Conservation (phyloP, 2,797 vertebrate genomes). For the Falco biarmicus region DNA sequence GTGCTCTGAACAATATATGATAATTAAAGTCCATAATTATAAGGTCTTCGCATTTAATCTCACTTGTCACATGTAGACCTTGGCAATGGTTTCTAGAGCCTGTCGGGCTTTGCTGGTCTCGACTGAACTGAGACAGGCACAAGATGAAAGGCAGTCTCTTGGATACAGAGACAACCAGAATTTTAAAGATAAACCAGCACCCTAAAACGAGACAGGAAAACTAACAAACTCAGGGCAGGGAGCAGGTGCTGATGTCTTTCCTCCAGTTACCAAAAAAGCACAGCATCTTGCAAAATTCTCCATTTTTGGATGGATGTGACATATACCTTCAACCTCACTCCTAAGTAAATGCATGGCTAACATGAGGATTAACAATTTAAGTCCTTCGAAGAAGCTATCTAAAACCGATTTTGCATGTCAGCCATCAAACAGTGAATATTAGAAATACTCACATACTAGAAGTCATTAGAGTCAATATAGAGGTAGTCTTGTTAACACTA, state of each 20-base stretch:
- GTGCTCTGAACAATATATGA: not conserved
- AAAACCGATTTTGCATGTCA: not conserved
- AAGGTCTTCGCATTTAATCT: slow-evolving; percentile 33
- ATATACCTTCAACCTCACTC: not conserved
- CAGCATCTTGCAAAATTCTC: not conserved
- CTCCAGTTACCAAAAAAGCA: not conserved
- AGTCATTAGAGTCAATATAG: not conserved
- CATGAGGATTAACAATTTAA: not conserved
- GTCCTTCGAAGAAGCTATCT: not conserved
- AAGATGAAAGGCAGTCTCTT: not conserved
- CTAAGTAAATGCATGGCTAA: not conserved
- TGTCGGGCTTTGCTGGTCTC: not conserved
- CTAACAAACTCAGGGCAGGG: not conserved
- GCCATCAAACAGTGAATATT: not conserved
- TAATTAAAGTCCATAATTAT: slow-evolving; percentile 38
- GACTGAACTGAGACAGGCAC: not conserved
- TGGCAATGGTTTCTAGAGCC: slow-evolving; percentile 23
- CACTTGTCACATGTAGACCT: slow-evolving; percentile 12
- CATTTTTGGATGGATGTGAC: not conserved
- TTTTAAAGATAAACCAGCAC: not conserved
- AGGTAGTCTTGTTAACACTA: accelerated
- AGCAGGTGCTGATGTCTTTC: not conserved
- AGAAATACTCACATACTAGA: not conserved
- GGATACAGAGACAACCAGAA: not conserved
- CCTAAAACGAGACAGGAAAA: not conserved